Evolutionary conservation across 2,888 invertebrate genomes (phyloP), one percentile per base, ranked within the genome.

Genomic region (Zygothrica quintamaculata): DNA sequence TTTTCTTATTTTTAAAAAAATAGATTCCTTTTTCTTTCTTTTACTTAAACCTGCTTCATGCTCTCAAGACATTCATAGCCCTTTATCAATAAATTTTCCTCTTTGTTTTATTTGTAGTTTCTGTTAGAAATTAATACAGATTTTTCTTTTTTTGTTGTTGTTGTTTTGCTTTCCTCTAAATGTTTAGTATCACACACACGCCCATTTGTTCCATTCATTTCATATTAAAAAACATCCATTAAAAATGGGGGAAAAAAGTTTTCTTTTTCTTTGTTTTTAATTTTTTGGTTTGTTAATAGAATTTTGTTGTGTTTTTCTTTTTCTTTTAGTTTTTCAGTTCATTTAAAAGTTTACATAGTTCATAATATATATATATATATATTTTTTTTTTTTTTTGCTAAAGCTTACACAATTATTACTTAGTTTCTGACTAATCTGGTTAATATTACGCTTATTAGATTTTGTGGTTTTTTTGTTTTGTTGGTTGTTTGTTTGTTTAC

Each of bases 171-270:
- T 76, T 72, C 40, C 65, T 70, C 74, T 88, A 77, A 69, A 73
- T 73, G 60, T 76, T 88, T 84, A 88, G 87, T 84, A 82, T 86
- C 88, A 85, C 87, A 88, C 82, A 74, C 82, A 74, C 70, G 74
- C 76, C 84, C 66, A 48, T 65, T 85, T 66, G 44, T 62, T 56
- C 26, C 48, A 48, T 68, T 43, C 48, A 33, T n/a, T 46, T 25
- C n/a, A n/a, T n/a, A n/a, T n/a, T n/a, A n/a, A n/a, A n/a, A 16
- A 25, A 18, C 29, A 37, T 51, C 34, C 39, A 44, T 52, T 16
- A 39, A 48, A 40, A 36, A n/a, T 31, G n/a, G 18, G 2, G 18
- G 18, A 1, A 4, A 31, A 31, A 47, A 34, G 34, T 55, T 60
- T n/a, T n/a, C n/a, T n/a, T n/a, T n/a, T n/a, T n/a, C n/a, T n/a